Evolutionary conservation across 92 coral and sea anemone species (phyloP), one percentile per base, ranked within the genome.

Genomic region (Epizoanthus fatuus): DNA sequence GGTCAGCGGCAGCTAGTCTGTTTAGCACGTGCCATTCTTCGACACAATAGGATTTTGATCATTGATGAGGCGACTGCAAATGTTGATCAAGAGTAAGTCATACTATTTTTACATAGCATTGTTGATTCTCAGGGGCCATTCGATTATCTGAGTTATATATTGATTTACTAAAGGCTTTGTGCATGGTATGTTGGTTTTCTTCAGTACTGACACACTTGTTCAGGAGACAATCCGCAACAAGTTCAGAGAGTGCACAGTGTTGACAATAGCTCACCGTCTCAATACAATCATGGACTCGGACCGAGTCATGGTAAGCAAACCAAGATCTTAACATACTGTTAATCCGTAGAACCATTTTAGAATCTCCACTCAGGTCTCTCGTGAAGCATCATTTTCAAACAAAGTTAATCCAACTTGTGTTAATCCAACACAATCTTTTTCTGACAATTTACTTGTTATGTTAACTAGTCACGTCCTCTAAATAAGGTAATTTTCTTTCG

Each of bases 1-100:
- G 99, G 99, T 79, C 99, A 96, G 92, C 96, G 99, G 92, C 99
- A 96, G 79, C 92, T 96, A 13, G 91, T 96, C 25, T 96, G 98
- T 72, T 88, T 96, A 45, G 98, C 99, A 71, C 96, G 99, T 47
- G 99, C 99, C 2, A 89, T 96, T 38, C 91, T 96, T 20, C 91
- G 92, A 65, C 98, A 94, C 63, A 95, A 96, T 63, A 96, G 88
- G 76, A 95, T 96, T 74, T 70, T 96, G 49, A 91, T 96, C 59
- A 95, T 96, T 68, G 99, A 96, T 45, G 99, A 96, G 86, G 99
- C 99, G 57, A 96, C 99, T 4, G 99, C 99, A 3, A 96, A 96
- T 69, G 99, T 96, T 13, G 99, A 96, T 84, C 98, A 88, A 44
- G 91, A 85, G 99, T 96, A 91, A 84, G 90, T 53, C 45, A 5